Conservation (phyloP, 2,888 invertebrate species). For the Nomada lathburiana region DNA sequence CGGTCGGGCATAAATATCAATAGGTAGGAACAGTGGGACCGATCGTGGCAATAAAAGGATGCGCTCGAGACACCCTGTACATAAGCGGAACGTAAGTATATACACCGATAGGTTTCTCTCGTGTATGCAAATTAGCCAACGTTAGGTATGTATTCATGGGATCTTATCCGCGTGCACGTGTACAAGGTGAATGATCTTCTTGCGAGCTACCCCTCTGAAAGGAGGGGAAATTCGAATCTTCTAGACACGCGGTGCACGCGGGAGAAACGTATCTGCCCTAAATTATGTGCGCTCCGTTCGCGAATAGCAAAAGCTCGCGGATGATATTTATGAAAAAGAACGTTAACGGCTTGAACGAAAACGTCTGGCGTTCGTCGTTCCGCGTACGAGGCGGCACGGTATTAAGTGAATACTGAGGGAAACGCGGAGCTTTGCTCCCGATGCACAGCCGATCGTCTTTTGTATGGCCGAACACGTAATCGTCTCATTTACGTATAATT, state of each 20-base stretch:
- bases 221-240: slow-evolving; percentile 72
- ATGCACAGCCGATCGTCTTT: slow-evolving; percentile 63
- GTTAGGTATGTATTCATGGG: slow-evolving; percentile 75
- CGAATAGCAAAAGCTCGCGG: slow-evolving; percentile 21
- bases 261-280: slow-evolving; percentile 34
- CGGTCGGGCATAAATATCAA: too few relatives aligned
- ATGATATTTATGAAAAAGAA: slow-evolving; percentile 51
- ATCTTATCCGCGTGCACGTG: slow-evolving; percentile 80
- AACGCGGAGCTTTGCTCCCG: background rate
- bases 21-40: too few relatives aligned
- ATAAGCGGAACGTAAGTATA: slow-evolving; percentile 35
- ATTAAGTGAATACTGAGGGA: slow-evolving; percentile 43
- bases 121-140: slow-evolving; percentile 77
- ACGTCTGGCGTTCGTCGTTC: slow-evolving; percentile 13
- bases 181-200: slow-evolving; percentile 76
- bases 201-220: slow-evolving; percentile 63
- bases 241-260: slow-evolving; percentile 46
- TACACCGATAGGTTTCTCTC: slow-evolving; percentile 73
- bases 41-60: slow-evolving; percentile 7
- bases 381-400: background rate
- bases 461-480: slow-evolving; percentile 69
- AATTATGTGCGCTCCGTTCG: slow-evolving; percentile 47
- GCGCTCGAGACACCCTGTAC: slow-evolving; percentile 52
- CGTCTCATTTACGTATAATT: slow-evolving; percentile 73
- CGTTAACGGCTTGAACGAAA: slow-evolving; percentile 42